phyloP scores from a whole-genome alignment of 2,797 vertebrate genomes.

The Ptychobarbus kaznakovi region DNA sequence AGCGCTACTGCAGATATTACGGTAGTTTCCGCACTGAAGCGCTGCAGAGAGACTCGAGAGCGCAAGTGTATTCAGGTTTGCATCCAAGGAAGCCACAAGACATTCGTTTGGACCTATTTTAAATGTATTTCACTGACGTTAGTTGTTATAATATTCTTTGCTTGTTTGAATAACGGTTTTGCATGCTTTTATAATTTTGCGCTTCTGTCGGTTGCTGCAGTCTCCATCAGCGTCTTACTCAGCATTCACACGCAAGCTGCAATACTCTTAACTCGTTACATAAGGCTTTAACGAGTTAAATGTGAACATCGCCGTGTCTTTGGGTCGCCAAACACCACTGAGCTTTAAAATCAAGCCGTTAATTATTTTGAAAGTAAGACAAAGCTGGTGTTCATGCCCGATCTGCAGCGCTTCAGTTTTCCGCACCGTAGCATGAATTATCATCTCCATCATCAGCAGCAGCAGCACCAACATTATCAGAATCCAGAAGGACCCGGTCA shows the following conservation, averaged over 20 bases:
- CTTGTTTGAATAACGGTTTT: not conserved
- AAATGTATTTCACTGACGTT: slow-evolving; percentile 24
- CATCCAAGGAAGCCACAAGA: slow-evolving; percentile 59
- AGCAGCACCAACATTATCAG: slow-evolving; percentile 77
- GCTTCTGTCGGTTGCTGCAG: slow-evolving; percentile 28
- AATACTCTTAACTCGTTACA: slow-evolving; percentile 36
- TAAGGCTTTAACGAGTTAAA: slow-evolving; percentile 37
- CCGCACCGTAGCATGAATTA: slow-evolving; percentile 88
- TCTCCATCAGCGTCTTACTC: slow-evolving; percentile 31
- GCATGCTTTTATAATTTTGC: not conserved
- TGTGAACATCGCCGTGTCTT: slow-evolving; percentile 6
- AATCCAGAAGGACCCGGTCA: slow-evolving; percentile 69
- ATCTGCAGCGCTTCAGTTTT: slow-evolving; percentile 85
- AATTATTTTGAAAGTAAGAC: slow-evolving; percentile 54
- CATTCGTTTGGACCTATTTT: slow-evolving; percentile 58
- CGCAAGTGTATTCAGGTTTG: slow-evolving; percentile 65
- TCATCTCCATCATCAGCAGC: slow-evolving; percentile 29
- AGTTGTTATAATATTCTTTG: not conserved
- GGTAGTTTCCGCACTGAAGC: slow-evolving; percentile 69
- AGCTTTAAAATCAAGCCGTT: slow-evolving; percentile 26
- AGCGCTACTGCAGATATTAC: slow-evolving; percentile 67
- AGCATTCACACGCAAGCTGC: slow-evolving; percentile 16
- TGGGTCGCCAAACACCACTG: not conserved
- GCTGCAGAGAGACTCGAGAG: slow-evolving; percentile 61
- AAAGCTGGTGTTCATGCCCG: slow-evolving; percentile 83